Conservation (phyloP, 2,888 invertebrate genomes). For the Phyto melanocephala region DNA sequence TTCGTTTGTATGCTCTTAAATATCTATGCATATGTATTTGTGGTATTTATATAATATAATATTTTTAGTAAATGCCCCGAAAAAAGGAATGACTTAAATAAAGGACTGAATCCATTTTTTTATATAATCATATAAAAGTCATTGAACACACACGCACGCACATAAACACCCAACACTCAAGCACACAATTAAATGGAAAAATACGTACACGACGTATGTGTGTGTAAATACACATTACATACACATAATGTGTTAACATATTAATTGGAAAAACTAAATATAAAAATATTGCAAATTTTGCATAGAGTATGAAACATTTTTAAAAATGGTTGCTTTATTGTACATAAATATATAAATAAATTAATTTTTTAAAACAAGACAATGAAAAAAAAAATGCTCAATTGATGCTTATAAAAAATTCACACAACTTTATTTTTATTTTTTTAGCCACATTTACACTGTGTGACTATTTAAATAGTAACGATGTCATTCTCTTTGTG, state of each 20-base stretch:
- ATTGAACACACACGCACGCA: slow-evolving; percentile 52
- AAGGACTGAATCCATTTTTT: slow-evolving; percentile 48
- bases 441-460: slow-evolving; percentile 44
- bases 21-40: slow-evolving; percentile 8
- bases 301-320: slow-evolving; percentile 46
- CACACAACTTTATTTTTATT: slow-evolving; percentile 49
- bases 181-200: neutral
- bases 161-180: slow-evolving; percentile 37
- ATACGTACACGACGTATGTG: neutral
- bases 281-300: slow-evolving; percentile 44
- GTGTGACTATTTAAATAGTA: neutral
- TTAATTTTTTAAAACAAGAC: slow-evolving; percentile 54
- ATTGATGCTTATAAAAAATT: slow-evolving; percentile 58
- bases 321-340: slow-evolving; percentile 59
- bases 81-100: slow-evolving; percentile 46
- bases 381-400: slow-evolving; percentile 37
- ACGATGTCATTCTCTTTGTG: neutral
- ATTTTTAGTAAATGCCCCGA: slow-evolving; percentile 58
- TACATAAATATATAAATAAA: slow-evolving; percentile 58
- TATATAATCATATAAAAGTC: slow-evolving; percentile 53
- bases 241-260: slow-evolving; percentile 61
- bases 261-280: slow-evolving; percentile 60
- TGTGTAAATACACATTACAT: slow-evolving; percentile 29
- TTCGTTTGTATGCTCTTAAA: neutral
- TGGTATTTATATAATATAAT: slow-evolving; percentile 46